Conservation (phyloP, 2,888 invertebrate species). For the Drosophila hamatofila region DNA sequence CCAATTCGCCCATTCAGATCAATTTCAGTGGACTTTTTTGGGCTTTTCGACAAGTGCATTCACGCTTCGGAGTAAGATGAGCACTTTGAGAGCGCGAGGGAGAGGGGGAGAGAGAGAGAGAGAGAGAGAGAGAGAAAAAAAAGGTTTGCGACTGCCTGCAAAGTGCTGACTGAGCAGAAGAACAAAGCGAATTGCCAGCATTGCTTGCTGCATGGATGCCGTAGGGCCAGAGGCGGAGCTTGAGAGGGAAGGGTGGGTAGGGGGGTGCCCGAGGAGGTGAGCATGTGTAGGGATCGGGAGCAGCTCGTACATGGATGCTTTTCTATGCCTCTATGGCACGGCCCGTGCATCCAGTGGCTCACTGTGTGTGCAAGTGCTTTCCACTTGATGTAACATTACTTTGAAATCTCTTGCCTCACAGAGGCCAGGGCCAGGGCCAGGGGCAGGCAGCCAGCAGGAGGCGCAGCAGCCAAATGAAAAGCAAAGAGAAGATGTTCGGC, state of each 20-base stretch:
- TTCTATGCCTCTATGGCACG: conserved; percentile 44
- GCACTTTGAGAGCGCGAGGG: neutral
- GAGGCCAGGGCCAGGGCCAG: conserved; percentile 7
- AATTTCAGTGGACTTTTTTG: neutral
- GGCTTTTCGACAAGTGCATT: conserved; percentile 45
- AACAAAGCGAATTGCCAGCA: conserved; percentile 70
- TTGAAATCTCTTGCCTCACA: conserved; percentile 74
- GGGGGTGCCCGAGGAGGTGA: too few species aligned
- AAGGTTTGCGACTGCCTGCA: conserved; percentile 50
- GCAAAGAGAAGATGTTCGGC: conserved; percentile 77
- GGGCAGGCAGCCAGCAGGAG: neutral
- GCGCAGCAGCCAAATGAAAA: conserved; percentile 66
- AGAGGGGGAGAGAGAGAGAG: neutral
- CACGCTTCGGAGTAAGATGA: conserved; percentile 32
- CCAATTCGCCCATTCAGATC: neutral
- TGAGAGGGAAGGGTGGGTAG: neutral
- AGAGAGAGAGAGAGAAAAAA: conserved; percentile 3
- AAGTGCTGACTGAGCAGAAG: conserved; percentile 77
- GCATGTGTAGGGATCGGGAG: neutral
- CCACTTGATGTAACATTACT: conserved; percentile 81
- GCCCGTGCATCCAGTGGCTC: conserved; percentile 25
- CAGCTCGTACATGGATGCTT: conserved; percentile 44
- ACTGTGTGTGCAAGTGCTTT: conserved; percentile 75
- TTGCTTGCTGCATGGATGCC: conserved; percentile 46
- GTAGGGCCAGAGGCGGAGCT: conserved; percentile 24